Conservation (phyloP, 2,113 vertebrate genomes). For the Scartelaos histophorus region DNA sequence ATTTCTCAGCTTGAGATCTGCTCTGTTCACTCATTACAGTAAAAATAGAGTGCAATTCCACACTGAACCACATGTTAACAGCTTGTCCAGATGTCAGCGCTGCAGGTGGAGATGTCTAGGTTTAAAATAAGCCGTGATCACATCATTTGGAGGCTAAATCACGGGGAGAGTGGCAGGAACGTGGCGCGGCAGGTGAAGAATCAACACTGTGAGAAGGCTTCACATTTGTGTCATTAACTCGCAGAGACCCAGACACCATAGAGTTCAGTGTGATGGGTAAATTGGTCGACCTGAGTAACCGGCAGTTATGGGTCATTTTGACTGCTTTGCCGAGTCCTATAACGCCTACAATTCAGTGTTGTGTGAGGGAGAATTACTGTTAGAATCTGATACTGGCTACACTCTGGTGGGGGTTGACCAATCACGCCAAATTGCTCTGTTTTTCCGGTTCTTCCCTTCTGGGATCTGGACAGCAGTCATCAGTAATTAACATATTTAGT, state of each 20-base stretch:
- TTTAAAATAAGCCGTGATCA: conserved; percentile 3
- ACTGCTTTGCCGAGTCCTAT: neutral
- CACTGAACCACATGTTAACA: conserved; percentile 2
- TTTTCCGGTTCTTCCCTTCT: neutral
- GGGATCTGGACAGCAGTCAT: neutral
- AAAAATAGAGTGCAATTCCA: conserved; percentile 2
- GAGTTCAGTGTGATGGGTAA: neutral
- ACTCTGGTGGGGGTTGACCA: neutral
- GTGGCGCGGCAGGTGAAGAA: neutral
- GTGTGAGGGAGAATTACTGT: neutral
- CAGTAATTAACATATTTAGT: neutral
- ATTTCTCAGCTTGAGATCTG: neutral
- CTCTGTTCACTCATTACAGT: neutral
- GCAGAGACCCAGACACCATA: neutral
- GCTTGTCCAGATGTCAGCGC: neutral
- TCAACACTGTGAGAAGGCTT: neutral
- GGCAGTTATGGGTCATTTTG: neutral
- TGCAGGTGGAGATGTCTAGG: conserved; percentile 2
- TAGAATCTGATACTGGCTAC: neutral
- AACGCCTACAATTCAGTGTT: neutral
- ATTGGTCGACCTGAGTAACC: neutral
- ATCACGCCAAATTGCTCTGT: neutral
- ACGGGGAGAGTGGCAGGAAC: neutral
- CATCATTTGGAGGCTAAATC: neutral
- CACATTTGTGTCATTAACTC: neutral